phyloP scores from a whole-genome alignment of 1,140 invertebrate genomes.

The Calliopsis andreniformis region DNA sequence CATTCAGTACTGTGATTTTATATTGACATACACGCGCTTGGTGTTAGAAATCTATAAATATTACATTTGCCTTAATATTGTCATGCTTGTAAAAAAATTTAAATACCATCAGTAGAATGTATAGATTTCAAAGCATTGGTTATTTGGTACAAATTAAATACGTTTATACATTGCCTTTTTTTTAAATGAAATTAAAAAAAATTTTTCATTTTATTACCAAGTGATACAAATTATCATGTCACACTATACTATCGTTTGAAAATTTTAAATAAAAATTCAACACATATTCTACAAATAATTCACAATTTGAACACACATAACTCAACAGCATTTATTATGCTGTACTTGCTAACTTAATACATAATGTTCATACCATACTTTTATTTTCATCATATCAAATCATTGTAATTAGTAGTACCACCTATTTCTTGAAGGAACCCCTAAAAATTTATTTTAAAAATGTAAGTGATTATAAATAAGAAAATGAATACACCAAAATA shows the following conservation, averaged over 20 bases:
- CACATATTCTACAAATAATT: slow-evolving; percentile 28
- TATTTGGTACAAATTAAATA: slow-evolving; percentile 26
- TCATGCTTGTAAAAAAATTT: slow-evolving; percentile 59
- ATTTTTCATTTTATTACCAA: slow-evolving; percentile 5
- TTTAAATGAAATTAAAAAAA: slow-evolving; percentile 7
- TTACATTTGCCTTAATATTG: slow-evolving; percentile 71
- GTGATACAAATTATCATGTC: slow-evolving; percentile 9
- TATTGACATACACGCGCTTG: slow-evolving; percentile 57
- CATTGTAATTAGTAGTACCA: not conserved
- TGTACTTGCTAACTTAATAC: slow-evolving; percentile 15
- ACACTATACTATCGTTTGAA: slow-evolving; percentile 1
- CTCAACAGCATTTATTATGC: slow-evolving; percentile 2
- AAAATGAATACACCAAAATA: slow-evolving; percentile 20
- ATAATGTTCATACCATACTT: not conserved
- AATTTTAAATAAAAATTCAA: slow-evolving; percentile 34
- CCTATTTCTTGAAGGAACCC: not conserved
- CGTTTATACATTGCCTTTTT: slow-evolving; percentile 21
- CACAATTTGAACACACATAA: slow-evolving; percentile 14
- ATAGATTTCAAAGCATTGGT: slow-evolving; percentile 28
- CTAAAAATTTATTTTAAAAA: not conserved
- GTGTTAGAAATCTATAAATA: slow-evolving; percentile 52
- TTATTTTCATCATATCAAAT: slow-evolving; percentile 9
- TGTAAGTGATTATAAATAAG: slow-evolving; percentile 36
- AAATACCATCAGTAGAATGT: slow-evolving; percentile 30
- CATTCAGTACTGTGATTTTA: slow-evolving; percentile 61